Base-by-base conservation (phyloP, 2,797 vertebrate species). In the Manis javanica region DNA sequence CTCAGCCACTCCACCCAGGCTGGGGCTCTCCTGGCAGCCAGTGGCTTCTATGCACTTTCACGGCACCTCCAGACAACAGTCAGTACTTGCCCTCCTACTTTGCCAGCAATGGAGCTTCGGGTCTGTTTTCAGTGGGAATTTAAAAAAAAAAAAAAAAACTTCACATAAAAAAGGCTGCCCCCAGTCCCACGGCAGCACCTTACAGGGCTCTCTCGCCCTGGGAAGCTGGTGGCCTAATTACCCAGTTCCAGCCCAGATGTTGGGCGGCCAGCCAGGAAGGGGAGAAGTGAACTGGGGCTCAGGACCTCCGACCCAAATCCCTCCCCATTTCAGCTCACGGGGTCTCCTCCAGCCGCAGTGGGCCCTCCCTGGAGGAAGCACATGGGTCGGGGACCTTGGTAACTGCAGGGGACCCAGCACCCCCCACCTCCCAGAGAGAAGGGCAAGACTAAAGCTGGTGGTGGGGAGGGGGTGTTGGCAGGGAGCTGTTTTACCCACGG, bases 331-430 rank as follows among this genome's bases (percentile, higher is more conserved):
- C 59, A 1, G 1, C 3, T 46, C 37, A n/a, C 7, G 0, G 3
- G 13, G 7, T 12, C 83, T 57, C 46, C 1, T 11, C 19, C 0
- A 4, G 24, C 7, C 53, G 23, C 59, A 19, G 0, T 0, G 34
- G 53, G 2, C 15, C 39, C 42, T 57, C 19, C 46, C 9, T 8
- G n/a, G 12, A 19, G 31, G 24, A 92, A 51, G 34, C 29, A 49
- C n/a, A 10, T 49, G 21, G 0, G 4, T 15, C 26, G 39, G 53
- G 19, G 26, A 37, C 29, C 15, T 8, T 21, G 10, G 42, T 0
- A 3, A 4, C 18, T 42, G 4, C 42, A 23, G 49, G 42, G 39
- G 18, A 15, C 11, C 26, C 14, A 29, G 55, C 8, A 3, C 2
- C 53, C 8, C 21, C 51, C 11, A 7, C 26, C 51, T 3, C 14